These are phyloP conservation scores for Alexandromys fortis DNA, from an alignment of 2,113 vertebrate genomes.

Conservation along the genomic window DNA sequence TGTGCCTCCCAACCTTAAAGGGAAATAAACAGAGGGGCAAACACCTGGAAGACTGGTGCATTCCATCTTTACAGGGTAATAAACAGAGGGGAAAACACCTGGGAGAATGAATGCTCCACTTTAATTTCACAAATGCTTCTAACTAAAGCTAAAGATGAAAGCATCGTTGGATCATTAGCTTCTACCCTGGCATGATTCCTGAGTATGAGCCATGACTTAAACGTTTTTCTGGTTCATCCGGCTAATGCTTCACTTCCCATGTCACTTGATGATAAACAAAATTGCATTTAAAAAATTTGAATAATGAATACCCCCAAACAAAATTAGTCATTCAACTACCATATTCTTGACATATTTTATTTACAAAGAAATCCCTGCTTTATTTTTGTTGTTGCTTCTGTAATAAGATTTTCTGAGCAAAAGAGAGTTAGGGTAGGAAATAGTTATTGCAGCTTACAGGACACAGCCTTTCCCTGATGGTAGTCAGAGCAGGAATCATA, in stretches of 20 bases:
- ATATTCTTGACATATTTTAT: not conserved
- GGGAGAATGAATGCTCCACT: not conserved
- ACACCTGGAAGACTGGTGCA: not conserved
- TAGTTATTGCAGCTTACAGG: not conserved
- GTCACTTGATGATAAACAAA: not conserved
- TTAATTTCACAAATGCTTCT: not conserved
- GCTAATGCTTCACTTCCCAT: not conserved
- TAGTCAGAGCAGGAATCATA: not conserved
- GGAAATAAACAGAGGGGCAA: not conserved
- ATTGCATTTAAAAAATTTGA: not conserved
- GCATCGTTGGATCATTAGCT: not conserved
- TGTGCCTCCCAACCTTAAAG: not conserved
- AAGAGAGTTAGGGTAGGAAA: not conserved
- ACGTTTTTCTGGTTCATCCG: not conserved
- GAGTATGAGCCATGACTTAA: not conserved
- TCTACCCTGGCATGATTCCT: not conserved
- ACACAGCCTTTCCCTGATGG: not conserved
- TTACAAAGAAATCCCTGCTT: no score
- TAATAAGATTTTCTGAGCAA: not conserved
- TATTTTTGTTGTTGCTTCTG: not conserved
- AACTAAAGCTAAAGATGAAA: not conserved
- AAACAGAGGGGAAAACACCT: not conserved
- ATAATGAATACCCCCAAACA: not conserved
- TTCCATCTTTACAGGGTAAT: not conserved
- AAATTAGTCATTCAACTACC: not conserved